Evolutionary conservation across 2,797 vertebrate genomes (phyloP), one percentile per base, ranked within the genome.

Genomic region (Lagocephalus sceleratus): DNA sequence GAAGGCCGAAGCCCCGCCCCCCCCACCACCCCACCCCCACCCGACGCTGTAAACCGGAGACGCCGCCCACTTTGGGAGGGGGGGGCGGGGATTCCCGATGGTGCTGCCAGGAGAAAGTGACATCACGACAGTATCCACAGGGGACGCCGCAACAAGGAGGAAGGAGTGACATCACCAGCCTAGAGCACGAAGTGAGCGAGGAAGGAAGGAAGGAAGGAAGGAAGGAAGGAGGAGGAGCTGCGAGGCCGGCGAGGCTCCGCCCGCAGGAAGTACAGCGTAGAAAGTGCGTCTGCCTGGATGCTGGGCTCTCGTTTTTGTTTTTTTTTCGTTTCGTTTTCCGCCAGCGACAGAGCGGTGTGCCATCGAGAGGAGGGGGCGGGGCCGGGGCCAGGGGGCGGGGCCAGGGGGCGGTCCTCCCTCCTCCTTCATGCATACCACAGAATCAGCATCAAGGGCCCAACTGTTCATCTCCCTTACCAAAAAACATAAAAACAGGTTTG

Each of bases 401-500:
- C 15, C 71, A 73, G 63, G 77, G 58, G 63, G 55, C 23, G 51
- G 20, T 70, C 72, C 66, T 75, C 78, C 80, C 68, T 78, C 84
- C 80, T 85, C 82, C 74, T 75, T 75, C 78, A 66, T 77, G 73
- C 85, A 81, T 72, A 82, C 76, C 80, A 76, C 77, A 82, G 66
- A 78, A 84, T 85, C 86, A 84, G 84, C 85, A 85, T 85, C 81
- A 73, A 87, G 87, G 81, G 77, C 81, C 73, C 16, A 78, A 83
- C 81, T 86, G 75, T 81, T 80, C 76, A 81, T 82, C 78, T 77
- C 80, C 83, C 81, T 85, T 83, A 87, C 80, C 84, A 84, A 84
- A 82, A 85, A 86, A 88, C 81, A 86, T 87, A 83, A 87, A 86
- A 85, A 86, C 86, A 85, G 73, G 77, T 87, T 85, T 88, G 78